A percentile compares a stretch with the other conserved stretches of the same genome.
phyloP scores from a whole-genome alignment of 2,888 invertebrate species.

The Agrochola litura region DNA sequence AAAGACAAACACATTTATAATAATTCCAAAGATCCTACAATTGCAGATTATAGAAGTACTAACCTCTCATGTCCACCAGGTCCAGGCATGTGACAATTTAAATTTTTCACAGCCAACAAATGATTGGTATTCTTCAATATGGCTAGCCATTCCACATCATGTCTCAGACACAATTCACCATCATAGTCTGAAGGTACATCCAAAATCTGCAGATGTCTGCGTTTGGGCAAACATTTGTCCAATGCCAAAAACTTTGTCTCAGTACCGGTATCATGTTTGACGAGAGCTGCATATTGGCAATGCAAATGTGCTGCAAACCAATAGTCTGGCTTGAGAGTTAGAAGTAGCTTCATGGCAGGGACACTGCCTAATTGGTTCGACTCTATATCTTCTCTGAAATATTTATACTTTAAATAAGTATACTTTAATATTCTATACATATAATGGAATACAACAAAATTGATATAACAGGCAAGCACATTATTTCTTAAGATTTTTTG shows the following conservation, averaged over 20 bases:
- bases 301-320: slow-evolving; percentile 99
- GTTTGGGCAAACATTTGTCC: slow-evolving; percentile 98
- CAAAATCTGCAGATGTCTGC: slow-evolving; percentile 96
- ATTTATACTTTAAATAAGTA: slow-evolving; percentile 32
- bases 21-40: background rate
- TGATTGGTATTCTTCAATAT: slow-evolving; percentile 97
- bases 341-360: slow-evolving; percentile 95
- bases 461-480: background rate
- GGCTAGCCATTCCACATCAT: slow-evolving; percentile 98
- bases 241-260: slow-evolving; percentile 96
- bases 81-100: slow-evolving; percentile 95
- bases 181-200: slow-evolving; percentile 91
- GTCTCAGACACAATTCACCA: slow-evolving; percentile 90
- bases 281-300: slow-evolving; percentile 97
- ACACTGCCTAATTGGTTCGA: slow-evolving; percentile 96
- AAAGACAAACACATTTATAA: background rate
- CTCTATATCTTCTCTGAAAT: slow-evolving; percentile 94
- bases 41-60: slow-evolving; percentile 3
- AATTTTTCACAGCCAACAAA: slow-evolving; percentile 93
- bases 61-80: slow-evolving; percentile 92
- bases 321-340: slow-evolving; percentile 94
- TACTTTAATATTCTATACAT: background rate
- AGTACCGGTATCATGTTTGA: slow-evolving; percentile 91
- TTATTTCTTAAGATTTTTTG: background rate
- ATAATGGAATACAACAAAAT: background rate